Conservation (phyloP, 2,888 invertebrate genomes). For the Drosophila buzzatii region DNA sequence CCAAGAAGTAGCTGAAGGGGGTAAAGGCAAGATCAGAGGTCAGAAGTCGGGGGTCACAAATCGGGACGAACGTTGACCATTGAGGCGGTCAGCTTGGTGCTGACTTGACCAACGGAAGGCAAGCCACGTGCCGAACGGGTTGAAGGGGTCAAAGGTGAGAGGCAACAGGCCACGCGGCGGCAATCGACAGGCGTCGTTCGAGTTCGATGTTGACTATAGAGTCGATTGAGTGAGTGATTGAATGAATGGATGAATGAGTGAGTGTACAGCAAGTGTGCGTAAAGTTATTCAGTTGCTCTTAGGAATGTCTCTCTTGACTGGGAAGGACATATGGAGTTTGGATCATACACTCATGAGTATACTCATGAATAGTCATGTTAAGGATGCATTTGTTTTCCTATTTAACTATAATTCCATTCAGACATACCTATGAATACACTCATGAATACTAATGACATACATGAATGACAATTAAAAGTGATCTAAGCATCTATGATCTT, state of each 20-base stretch:
- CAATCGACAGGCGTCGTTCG: slow-evolving; percentile 35
- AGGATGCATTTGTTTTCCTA: too few species aligned
- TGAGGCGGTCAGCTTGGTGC: slow-evolving; percentile 43
- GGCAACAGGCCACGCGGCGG: slow-evolving; percentile 30
- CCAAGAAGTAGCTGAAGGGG: slow-evolving; percentile 14
- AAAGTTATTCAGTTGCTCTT: not conserved
- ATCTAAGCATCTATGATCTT: not conserved
- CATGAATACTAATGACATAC: not conserved
- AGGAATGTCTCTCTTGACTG: not conserved
- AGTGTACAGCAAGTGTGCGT: slow-evolving; percentile 21
- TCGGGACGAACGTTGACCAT: slow-evolving; percentile 7
- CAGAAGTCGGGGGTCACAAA: not conserved
- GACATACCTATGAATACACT: not conserved
- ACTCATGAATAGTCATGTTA: not conserved
- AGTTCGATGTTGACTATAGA: slow-evolving; percentile 1
- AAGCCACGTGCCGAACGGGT: slow-evolving; percentile 27
- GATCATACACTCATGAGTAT: not conserved
- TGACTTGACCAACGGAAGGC: slow-evolving; percentile 38
- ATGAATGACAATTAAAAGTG: not conserved
- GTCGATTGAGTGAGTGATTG: slow-evolving; percentile 47
- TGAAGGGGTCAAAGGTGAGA: slow-evolving; percentile 46
- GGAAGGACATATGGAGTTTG: not conserved
- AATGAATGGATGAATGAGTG: not conserved
- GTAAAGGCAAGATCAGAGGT: not conserved
- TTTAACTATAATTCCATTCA: not conserved